Conservation (phyloP, 2,888 invertebrate species). For the Eulithis testata region DNA sequence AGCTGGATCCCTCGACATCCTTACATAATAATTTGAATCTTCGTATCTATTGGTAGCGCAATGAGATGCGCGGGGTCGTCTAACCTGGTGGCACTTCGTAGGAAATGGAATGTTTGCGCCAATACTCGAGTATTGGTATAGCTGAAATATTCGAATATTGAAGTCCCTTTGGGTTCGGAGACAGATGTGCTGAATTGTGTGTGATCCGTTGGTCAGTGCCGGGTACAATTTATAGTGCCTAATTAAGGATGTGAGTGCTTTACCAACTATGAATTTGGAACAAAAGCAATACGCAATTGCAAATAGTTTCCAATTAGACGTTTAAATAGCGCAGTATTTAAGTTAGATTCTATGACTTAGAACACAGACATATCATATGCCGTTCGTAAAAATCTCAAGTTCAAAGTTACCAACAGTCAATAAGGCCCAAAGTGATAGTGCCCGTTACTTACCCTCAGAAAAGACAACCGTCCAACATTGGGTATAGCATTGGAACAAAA, state of each 20-base stretch:
- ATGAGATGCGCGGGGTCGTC: constrained; percentile 45
- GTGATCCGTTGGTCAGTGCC: constrained; percentile 28
- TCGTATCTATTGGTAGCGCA: constrained; percentile 18
- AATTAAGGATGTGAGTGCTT: background rate
- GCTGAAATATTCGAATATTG: constrained; percentile 61
- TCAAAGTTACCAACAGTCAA: too few species aligned
- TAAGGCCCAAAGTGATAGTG: background rate
- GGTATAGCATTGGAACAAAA: constrained; percentile 36
- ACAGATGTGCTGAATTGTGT: constrained; percentile 39
- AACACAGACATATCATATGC: too few species aligned
- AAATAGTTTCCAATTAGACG: too few species aligned
- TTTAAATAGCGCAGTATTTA: too few species aligned
- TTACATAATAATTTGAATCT: constrained; percentile 39
- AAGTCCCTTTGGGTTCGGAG: constrained; percentile 49
- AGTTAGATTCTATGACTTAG: too few species aligned
- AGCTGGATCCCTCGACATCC: constrained; percentile 52
- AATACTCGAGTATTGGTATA: constrained; percentile 74
- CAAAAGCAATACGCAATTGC: background rate
- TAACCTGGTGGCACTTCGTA: constrained; percentile 51
- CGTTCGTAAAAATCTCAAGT: too few species aligned
- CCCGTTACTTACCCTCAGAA: constrained; percentile 20
- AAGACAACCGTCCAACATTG: constrained; percentile 18
- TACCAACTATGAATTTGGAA: constrained; percentile 2
- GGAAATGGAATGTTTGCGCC: constrained; percentile 71
- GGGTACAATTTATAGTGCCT: constrained; percentile 12